Percentiles rank a stretch among this genome's conserved stretches.
Evolutionary conservation across 2,113 vertebrate species (phyloP).

Genomic region (Sceloporus tristichus): DNA sequence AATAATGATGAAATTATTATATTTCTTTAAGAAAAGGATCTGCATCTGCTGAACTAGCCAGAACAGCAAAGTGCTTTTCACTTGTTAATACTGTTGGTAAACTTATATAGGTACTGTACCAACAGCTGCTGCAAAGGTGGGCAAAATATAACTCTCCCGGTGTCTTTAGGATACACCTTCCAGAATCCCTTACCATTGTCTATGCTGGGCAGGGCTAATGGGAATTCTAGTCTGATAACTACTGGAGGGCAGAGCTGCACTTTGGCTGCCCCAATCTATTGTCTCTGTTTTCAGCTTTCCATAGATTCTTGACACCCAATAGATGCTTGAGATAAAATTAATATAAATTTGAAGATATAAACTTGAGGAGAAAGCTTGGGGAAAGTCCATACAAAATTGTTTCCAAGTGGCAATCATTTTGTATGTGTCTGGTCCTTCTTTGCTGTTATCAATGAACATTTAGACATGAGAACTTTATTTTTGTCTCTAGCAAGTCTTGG

Average conservation of each 20-base stretch:
- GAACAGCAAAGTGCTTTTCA: not conserved
- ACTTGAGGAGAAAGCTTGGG: not conserved
- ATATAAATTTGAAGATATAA: not conserved
- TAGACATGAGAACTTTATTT: not conserved
- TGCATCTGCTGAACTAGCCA: not conserved
- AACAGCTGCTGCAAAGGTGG: too few relatives aligned
- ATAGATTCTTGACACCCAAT: not conserved
- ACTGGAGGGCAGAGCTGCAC: too few relatives aligned
- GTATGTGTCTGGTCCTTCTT: not conserved
- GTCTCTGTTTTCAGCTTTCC: not conserved
- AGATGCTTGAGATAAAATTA: too few relatives aligned
- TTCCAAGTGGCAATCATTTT: not conserved
- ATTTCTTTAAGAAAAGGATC: conserved; percentile 5
- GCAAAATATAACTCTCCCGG: too few relatives aligned
- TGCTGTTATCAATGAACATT: not conserved
- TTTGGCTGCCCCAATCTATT: not conserved
- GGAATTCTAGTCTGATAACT: too few relatives aligned
- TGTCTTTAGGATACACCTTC: too few relatives aligned
- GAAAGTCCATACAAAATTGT: not conserved
- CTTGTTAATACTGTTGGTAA: not conserved
- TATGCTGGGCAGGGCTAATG: too few relatives aligned
- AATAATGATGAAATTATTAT: not conserved
- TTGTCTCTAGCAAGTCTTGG: accelerated
- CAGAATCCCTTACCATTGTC: too few relatives aligned
- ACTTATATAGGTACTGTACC: too few relatives aligned